phyloP scores from a whole-genome alignment of 2,113 vertebrate species.

The Sus scrofa region DNA sequence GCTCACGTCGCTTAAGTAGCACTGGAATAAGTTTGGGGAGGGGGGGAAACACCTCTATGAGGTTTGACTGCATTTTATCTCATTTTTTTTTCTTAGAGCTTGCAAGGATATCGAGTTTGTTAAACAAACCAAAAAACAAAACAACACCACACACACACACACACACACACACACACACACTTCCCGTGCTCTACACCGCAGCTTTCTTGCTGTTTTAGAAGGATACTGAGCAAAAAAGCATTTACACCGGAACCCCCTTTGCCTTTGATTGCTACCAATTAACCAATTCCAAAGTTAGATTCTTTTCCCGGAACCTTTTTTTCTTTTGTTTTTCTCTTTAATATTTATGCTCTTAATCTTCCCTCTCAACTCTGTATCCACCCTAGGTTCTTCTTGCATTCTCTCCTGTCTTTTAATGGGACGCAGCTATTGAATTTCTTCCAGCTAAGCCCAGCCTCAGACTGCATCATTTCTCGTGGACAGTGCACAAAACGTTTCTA shows the following conservation, averaged over 20 bases:
- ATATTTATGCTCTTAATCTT: neutral
- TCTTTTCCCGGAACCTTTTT: neutral
- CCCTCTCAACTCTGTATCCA: neutral
- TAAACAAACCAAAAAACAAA: neutral
- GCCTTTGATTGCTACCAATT: neutral
- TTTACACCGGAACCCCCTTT: neutral
- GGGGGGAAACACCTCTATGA: neutral
- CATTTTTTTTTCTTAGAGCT: neutral
- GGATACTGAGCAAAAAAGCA: neutral
- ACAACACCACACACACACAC: neutral
- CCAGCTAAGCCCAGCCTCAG: conserved; percentile 87
- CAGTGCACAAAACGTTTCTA: conserved; percentile 90
- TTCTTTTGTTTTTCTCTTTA: neutral
- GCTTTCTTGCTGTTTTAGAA: neutral
- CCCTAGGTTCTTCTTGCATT: conserved; percentile 21
- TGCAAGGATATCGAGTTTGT: conserved; percentile 41
- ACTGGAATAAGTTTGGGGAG: conserved; percentile 61
- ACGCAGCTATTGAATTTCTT: conserved; percentile 88
- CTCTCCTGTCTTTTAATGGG: conserved; percentile 77
- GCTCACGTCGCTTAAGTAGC: neutral
- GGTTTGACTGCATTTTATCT: neutral
- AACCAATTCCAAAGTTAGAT: conserved; percentile 73
- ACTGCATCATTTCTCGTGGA: conserved; percentile 92
- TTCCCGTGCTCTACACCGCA: conserved; percentile 39
- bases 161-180: neutral